Evolutionary conservation across 2,888 invertebrate genomes (phyloP), one percentile per base, ranked within the genome.

Genomic region (Mantis religiosa): DNA sequence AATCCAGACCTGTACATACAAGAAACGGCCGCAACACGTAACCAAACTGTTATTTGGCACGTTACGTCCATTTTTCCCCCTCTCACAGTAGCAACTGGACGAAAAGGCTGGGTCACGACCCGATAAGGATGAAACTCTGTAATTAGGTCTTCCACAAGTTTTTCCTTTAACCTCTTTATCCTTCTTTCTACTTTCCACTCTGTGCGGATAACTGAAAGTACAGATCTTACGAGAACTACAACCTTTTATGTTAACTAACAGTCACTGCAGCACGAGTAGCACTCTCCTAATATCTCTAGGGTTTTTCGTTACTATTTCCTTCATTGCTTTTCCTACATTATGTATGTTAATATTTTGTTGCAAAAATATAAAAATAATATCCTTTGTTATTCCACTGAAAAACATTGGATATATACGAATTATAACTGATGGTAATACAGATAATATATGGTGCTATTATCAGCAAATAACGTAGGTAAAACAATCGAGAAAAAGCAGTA

Each of bases 81-180:
- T 71, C 54, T 71, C 25, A 71, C 54, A 71, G 54, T 71, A 71
- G 54, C 54, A 71, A 71, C 54, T 71, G 20, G 54, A 71, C 20
- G 54, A 71, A 12, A 20, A 71, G 54, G 20, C 54, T 71, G 54
- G 54, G 54, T 71, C 54, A 71, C 54, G 54, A 71, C 54, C 54
- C 25, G 54, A 71, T 71, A 71, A 71, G 54, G 54, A 71, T 20
- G 54, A 71, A 71, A 71, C 20, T 71, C 54, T 71, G 54, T 71
- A 71, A 71, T 71, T 71, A 71, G 54, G 54, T 71, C 54, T 71
- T 71, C 54, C 54, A 6, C 54, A 71, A 71, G 6, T 93, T 92
- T 34, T 92, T 92, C 8, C 93, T 93, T 15, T 92, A 92, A 47
- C 92, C 91, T 9, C 91, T 91, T 87, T 92, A 91, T 6, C 91